Base-by-base conservation (phyloP, 2,113 vertebrate genomes). In the Peromyscus polionotus region DNA sequence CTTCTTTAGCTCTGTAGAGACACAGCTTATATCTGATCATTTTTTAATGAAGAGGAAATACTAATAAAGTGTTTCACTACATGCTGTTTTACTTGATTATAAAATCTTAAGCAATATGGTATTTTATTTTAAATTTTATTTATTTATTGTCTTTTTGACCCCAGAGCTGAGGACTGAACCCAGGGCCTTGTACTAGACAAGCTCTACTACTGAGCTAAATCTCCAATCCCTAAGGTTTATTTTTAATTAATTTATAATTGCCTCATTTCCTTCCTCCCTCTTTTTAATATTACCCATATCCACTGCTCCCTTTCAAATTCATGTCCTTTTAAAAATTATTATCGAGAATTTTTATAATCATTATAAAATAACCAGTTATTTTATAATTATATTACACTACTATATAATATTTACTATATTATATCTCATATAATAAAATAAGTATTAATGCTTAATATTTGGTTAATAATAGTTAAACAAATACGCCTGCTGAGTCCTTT, bases 21-120 rank as follows among this genome's bases (percentile, higher is more conserved):
- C 45, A 1, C 0, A 57, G 9, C 88, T 94, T 39, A 76, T 83
- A 3, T 94, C 31, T 73, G 36, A 73, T 94, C 1, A n/a, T 85
- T 85, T 96, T 91, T 90, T 63, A 95, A 48, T 79, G 80, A 93
- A 87, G 39, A 24, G 24, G 9, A 91, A 95, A 92, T 93, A 89
- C 5, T 73, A 75, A 80, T 42, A 57, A 2, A 51, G 0, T 33
- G 0, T 94, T 72, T 95, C 8, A 76, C 20, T 87, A 63, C 1
- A 84, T 79, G 20, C 22, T 1, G 61, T 26, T 87, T 70, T 5
- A 5, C 9, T 26, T 51, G 65, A n/a, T 83, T 73, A 79, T 84
- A 80, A 92, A 79, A 57, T 85, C 76, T 83, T 88, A 68, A 93
- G 72, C 9, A 91, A 5, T 48, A 57, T 81, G 51, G 28, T 11